phyloP scores from a whole-genome alignment of 2,113 vertebrate species.

The Cryptoleucopteryx plumbea region DNA sequence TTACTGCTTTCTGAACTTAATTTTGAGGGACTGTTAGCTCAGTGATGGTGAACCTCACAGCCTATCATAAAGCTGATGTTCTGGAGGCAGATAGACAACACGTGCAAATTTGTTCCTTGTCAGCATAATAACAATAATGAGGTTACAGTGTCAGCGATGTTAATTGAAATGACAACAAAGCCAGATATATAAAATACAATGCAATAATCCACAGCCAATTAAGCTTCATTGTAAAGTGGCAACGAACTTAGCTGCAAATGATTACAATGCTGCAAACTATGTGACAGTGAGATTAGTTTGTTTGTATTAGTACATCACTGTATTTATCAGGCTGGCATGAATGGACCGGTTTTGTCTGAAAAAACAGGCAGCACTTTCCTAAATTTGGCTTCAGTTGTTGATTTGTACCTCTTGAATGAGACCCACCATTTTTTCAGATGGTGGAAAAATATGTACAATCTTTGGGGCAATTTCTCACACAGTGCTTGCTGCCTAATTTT shows the following conservation, averaged over 20 bases:
- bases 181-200: not conserved
- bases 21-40: not conserved
- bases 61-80: not conserved
- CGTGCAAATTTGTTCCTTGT: not conserved
- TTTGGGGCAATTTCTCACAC: not conserved
- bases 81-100: not conserved
- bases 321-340: not conserved
- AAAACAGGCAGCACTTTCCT: not conserved
- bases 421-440: not conserved
- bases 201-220: not conserved
- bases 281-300: not conserved
- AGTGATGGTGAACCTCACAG: not conserved
- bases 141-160: not conserved
- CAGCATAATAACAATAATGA: not conserved
- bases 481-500: not conserved
- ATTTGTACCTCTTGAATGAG: not conserved
- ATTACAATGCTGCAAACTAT: not conserved
- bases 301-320: not conserved
- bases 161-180: not conserved
- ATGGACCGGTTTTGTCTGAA: not conserved
- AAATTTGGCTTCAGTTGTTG: not conserved
- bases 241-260: not conserved
- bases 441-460: not conserved
- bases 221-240: not conserved
- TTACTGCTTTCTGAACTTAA: not conserved